Evolutionary conservation across 2,888 invertebrate species (phyloP), one percentile per base, ranked within the genome.

Genomic region (Aleiodes leptofemur): DNA sequence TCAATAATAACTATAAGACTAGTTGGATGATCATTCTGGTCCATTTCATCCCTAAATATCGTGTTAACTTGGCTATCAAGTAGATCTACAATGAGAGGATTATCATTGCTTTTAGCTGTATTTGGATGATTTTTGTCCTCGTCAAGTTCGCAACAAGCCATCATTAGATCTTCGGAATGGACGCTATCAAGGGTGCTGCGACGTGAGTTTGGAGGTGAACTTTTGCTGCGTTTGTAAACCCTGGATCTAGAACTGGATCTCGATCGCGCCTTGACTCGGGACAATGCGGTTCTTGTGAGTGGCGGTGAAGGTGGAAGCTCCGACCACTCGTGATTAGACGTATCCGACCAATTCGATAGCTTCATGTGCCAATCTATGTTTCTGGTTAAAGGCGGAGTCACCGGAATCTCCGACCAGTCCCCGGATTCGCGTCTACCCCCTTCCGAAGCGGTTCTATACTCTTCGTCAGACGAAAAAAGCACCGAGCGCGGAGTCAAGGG

Each of bases 361-460:
- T 84, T 77, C 48, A 85, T 78, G 6, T 86, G 76, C 86, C 88
- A 87, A 51, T 87, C 87, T 4, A 85, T 81, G 31, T 79, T 84
- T 53, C 86, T 85, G 13, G 85, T 82, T 0, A 91, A 90, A 6
- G 93, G 86, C 1, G 92, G 92, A 1, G 92, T 92, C 0, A 91
- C 90, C 2, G 92, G 92, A 59, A 92, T 91, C 78, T 94, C 96
- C 34, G 95, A 95, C 96, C 96, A 96, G 85, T 96, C 96, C 23
- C 95, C 94, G 80, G 95, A 95, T 82, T 96, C 95, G 64, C 95
- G 90, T n/a, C 94, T 90, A 0, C 94, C 94, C 68, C 95, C 95
- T 89, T 96, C 96, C 0, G 96, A 96, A 9, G 96, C 96, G 0
- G 96, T 96, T 84, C 95, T 91, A 84, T 96, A 96, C 86, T 96